Percentiles rank a stretch among this genome's conserved stretches.
These are phyloP conservation scores for Megaptera novaeangliae DNA, from an alignment of 2,113 vertebrate species.

Conservation along the genomic window DNA sequence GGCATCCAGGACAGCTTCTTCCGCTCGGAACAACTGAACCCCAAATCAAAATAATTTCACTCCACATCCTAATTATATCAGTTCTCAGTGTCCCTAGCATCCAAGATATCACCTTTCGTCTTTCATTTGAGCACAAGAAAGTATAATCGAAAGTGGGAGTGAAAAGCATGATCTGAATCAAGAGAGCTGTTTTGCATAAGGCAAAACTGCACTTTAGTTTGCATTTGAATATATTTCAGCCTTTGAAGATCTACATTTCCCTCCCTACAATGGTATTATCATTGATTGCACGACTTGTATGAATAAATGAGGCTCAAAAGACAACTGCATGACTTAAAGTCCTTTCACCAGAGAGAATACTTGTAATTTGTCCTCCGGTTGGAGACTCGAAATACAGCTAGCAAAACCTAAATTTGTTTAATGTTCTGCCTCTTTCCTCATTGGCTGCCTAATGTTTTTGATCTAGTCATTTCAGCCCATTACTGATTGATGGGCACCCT, in stretches of 20 bases:
- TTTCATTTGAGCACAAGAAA: slow-evolving; percentile 7
- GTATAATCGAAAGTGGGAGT: not conserved
- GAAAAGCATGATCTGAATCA: not conserved
- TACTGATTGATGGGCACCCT: not conserved
- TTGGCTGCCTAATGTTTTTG: slow-evolving; percentile 57
- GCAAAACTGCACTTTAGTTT: not conserved
- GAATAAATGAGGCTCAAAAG: slow-evolving; percentile 50
- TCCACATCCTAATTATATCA: slow-evolving; percentile 1
- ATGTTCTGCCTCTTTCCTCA: slow-evolving; percentile 49
- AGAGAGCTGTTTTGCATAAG: not conserved
- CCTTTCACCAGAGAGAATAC: slow-evolving; percentile 34
- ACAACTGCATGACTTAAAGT: slow-evolving; percentile 18
- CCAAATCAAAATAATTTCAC: slow-evolving; percentile 30
- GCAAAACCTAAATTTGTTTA: slow-evolving; percentile 45
- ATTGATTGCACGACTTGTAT: not conserved
- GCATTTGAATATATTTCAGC: not conserved
- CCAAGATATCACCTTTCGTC: not conserved
- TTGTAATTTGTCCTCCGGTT: slow-evolving; percentile 44
- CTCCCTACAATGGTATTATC: not conserved
- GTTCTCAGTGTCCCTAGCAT: not conserved
- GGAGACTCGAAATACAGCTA: slow-evolving; percentile 18
- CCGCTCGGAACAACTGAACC: slow-evolving; percentile 7
- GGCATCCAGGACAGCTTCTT: not conserved
- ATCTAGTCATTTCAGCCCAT: not conserved
- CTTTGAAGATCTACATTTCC: slow-evolving; percentile 22